A percentile compares a stretch with the other conserved stretches of the same genome.
phyloP scores from a whole-genome alignment of 2,113 vertebrate genomes.

The Hystrix brachyura region DNA sequence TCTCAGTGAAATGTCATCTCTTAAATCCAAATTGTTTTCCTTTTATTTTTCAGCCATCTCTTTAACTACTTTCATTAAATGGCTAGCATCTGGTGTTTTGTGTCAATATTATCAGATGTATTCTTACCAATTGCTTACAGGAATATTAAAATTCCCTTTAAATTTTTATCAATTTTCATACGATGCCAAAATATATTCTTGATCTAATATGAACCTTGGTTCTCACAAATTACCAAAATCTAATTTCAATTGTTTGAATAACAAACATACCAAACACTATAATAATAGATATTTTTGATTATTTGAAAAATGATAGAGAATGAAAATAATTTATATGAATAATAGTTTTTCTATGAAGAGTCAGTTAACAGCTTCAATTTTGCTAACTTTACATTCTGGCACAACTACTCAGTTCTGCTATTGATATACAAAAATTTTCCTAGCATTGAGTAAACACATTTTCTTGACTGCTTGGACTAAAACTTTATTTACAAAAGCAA shows the following conservation, averaged over 20 bases:
- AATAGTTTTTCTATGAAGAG: background rate
- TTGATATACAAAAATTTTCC: background rate
- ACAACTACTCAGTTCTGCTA: background rate
- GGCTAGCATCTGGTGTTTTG: background rate
- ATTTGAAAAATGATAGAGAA: background rate
- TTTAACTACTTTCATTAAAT: background rate
- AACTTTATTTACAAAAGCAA: background rate
- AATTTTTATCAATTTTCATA: background rate
- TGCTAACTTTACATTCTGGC: background rate
- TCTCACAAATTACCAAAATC: background rate
- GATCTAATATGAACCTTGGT: background rate
- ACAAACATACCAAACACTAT: background rate
- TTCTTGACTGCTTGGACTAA: background rate
- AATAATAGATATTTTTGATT: background rate
- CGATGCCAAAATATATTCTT: background rate
- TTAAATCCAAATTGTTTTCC: background rate
- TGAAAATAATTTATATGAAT: background rate
- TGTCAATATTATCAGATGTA: background rate
- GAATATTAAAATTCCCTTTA: background rate
- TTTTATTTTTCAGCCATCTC: background rate
- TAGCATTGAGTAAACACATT: background rate
- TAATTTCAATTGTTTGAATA: background rate
- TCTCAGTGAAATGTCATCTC: constrained; percentile 6
- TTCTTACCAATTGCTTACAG: background rate
- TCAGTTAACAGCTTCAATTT: background rate